These are phyloP conservation scores for Pachycephus smyrnensis DNA, from an alignment of 2,888 invertebrate species.

Conservation along the genomic window DNA sequence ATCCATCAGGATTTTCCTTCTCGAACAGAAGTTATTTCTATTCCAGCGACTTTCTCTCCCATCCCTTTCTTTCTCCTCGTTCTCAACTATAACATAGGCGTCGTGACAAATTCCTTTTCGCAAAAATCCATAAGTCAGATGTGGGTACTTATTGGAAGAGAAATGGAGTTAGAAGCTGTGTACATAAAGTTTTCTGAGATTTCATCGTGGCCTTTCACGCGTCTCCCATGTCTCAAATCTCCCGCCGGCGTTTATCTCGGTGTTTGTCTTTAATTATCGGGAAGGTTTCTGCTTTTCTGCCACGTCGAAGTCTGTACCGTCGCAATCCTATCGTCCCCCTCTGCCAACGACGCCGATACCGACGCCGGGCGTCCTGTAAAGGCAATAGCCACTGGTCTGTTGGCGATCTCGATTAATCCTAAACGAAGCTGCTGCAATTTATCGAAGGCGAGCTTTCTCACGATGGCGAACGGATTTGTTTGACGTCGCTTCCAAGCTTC, in stretches of 20 bases:
- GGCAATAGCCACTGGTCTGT: not conserved
- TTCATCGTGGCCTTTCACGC: not conserved
- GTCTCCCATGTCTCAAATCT: not conserved
- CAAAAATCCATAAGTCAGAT: not conserved
- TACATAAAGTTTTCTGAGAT: slow-evolving; percentile 15
- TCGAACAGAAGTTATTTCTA: not conserved
- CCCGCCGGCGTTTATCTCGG: slow-evolving; percentile 2
- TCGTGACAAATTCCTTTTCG: not conserved
- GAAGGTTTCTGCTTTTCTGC: slow-evolving; percentile 19
- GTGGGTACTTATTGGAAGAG: not conserved
- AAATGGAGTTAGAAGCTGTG: slow-evolving; percentile 7
- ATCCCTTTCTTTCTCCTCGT: not conserved
- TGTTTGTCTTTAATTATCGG: slow-evolving; percentile 25
- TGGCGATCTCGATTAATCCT: not conserved
- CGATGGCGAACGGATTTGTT: not conserved
- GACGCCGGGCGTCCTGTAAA: not conserved
- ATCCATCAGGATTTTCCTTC: not conserved
- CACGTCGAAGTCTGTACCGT: not conserved
- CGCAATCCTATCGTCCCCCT: not conserved
- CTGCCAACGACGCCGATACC: not conserved
- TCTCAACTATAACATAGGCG: not conserved
- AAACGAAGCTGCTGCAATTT: not conserved
- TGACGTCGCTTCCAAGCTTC: not conserved
- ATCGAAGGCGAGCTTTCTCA: not conserved
- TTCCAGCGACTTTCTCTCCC: not conserved